Conservation (phyloP, 2,113 vertebrate species). For the Neotoma lepida region DNA sequence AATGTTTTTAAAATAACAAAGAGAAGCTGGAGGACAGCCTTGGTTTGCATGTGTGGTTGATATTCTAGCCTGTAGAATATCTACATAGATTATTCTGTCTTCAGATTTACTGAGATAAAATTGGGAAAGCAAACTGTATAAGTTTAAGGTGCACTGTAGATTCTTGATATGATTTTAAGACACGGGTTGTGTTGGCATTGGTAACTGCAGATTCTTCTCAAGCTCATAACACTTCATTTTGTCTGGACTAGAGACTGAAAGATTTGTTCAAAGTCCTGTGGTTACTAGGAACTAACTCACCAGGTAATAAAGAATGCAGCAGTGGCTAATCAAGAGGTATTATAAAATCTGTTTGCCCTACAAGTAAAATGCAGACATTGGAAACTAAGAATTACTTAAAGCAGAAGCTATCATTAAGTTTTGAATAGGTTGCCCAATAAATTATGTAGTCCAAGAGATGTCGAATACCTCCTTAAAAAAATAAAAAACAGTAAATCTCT, state of each 20-base stretch:
- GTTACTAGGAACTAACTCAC: constrained; percentile 25
- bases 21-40: background rate
- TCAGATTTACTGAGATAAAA: background rate
- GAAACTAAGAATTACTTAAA: constrained; percentile 40
- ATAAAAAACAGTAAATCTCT: background rate
- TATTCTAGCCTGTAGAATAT: background rate
- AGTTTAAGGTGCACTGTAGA: background rate
- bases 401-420: constrained; percentile 46
- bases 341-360: background rate
- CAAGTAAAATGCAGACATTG: constrained; percentile 7
- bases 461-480: background rate
- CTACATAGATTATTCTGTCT: background rate
- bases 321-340: background rate
- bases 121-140: background rate
- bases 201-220: background rate
- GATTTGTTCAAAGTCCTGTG: background rate
- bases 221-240: constrained; percentile 20
- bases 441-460: background rate
- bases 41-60: background rate
- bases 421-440: background rate
- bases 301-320: background rate
- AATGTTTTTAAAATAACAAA: constrained; percentile 8
- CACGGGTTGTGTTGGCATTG: background rate
- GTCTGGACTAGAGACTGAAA: background rate
- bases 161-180: constrained; percentile 28